These are phyloP conservation scores for Lineus longissimus DNA, from an alignment of 1,140 invertebrate genomes.

Conservation along the genomic window DNA sequence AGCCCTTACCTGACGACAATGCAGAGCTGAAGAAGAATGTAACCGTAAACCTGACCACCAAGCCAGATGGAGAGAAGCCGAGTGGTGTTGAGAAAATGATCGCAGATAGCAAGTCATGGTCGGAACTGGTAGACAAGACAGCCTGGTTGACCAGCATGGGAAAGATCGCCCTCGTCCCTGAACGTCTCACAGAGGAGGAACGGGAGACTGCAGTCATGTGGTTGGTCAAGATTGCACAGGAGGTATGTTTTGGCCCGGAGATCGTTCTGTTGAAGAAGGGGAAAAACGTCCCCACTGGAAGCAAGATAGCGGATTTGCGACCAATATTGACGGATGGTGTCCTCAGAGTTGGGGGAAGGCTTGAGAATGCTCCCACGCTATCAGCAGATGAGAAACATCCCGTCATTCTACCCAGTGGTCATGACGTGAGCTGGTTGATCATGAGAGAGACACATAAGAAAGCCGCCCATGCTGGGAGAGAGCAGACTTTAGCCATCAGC, in stretches of 20 bases:
- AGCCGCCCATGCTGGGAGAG: neutral
- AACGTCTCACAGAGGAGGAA: neutral
- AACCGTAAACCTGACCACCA: no score
- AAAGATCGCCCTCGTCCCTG: neutral
- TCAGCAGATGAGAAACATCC: conserved; percentile 4
- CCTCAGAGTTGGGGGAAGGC: neutral
- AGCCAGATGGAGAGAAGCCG: no score
- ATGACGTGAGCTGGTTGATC: neutral
- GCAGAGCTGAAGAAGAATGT: no score
- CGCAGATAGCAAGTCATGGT: no score
- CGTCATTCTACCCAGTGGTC: conserved; percentile 7
- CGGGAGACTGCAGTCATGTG: neutral
- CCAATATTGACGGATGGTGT: neutral
- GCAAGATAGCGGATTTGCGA: neutral
- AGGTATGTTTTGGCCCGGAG: neutral
- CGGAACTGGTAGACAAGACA: no score
- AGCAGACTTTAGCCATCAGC: neutral
- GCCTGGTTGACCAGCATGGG: neutral
- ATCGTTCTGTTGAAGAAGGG: neutral
- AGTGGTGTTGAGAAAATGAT: no score
- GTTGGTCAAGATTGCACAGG: neutral
- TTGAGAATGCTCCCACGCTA: neutral
- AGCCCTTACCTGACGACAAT: no score
- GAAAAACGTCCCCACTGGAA: neutral
- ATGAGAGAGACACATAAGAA: neutral